Base-by-base conservation (phyloP, 2,888 invertebrate species). In the Elegia similella region DNA sequence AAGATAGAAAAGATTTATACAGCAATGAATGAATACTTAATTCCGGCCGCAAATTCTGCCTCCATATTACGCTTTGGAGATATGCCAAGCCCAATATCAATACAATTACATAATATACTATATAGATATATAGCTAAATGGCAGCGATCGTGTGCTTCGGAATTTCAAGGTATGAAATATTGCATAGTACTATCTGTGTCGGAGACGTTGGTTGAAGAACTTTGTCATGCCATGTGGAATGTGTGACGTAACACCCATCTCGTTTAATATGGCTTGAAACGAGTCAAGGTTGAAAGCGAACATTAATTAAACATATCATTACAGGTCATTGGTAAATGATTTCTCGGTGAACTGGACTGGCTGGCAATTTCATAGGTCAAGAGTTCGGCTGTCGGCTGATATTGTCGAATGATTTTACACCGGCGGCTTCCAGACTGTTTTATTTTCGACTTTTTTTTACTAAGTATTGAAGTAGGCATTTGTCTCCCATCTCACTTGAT, bases 1-100 rank as follows among this genome's bases (percentile, higher is more conserved):
- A 82, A 82, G 75, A 83, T 82, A 79, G 73, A 80, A 77, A 77
- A 82, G 81, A 86, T 86, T 84, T 85, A 86, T 81, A 67, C 38
- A 48, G 71, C 74, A 75, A 69, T 80, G 78, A 82, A 84, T 82
- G 83, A 84, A 82, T 84, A 80, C 80, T 84, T 85, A 84, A 83
- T 82, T 78, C 78, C 63, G 70, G 72, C 72, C 75, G 73, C 78
- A 80, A 80, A 72, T 76, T 76, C 76, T 65, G 74, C 71, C 75
- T 72, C 78, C 75, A 84, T 81, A 80, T 81, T 75, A 79, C 74
- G 76, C 66, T 64, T 71, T 88, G 88, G 88, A 82, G 63, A 61
- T 61, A 52, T 44, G 82, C 87, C 87, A 86, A 80, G 56, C 60
- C 69, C 76, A 82, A 82, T 82, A 82, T 79, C 82, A 78, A 84